A percentile compares a stretch with the other conserved stretches of the same genome.
Evolutionary conservation across 2,113 vertebrate species (phyloP).

Genomic region (Pagrus major): DNA sequence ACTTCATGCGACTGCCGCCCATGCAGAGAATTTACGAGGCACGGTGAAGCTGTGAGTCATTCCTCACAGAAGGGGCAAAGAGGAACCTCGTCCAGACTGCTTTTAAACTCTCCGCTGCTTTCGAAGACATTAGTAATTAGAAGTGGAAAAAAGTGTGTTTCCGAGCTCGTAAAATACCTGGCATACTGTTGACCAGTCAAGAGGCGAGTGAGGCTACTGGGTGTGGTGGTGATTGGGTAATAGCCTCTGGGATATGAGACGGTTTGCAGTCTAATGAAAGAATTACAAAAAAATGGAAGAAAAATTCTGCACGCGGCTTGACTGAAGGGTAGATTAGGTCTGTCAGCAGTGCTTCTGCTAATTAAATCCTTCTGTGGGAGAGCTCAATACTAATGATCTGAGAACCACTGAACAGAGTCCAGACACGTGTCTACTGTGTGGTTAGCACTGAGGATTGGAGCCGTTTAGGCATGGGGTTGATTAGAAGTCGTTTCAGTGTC

Average conservation of each 20-base stretch:
- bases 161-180: slow-evolving; percentile 43
- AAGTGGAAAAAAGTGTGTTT: slow-evolving; percentile 19
- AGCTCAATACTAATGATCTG: slow-evolving; percentile 46
- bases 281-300: slow-evolving; percentile 18
- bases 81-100: slow-evolving; percentile 20
- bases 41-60: slow-evolving; percentile 60
- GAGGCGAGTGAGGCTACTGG: slow-evolving; percentile 9
- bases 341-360: slow-evolving; percentile 49
- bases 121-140: slow-evolving; percentile 42
- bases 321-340: slow-evolving; percentile 45
- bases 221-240: slow-evolving; percentile 24
- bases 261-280: slow-evolving; percentile 13
- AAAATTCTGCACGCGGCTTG: slow-evolving; percentile 2
- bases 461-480: slow-evolving; percentile 27
- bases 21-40: slow-evolving; percentile 66
- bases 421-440: not conserved
- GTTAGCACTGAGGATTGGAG: slow-evolving; percentile 6
- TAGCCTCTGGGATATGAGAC: not conserved
- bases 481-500: slow-evolving; percentile 20
- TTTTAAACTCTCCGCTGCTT: slow-evolving; percentile 14
- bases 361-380: slow-evolving; percentile 41
- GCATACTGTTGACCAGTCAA: slow-evolving; percentile 37
- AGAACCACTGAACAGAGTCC: not conserved
- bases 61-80: slow-evolving; percentile 27
- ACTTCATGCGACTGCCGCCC: slow-evolving; percentile 39